A percentile compares a stretch with the other conserved stretches of the same genome.
Evolutionary conservation across 1,140 invertebrate genomes (phyloP).

Genomic region (Popillia japonica): DNA sequence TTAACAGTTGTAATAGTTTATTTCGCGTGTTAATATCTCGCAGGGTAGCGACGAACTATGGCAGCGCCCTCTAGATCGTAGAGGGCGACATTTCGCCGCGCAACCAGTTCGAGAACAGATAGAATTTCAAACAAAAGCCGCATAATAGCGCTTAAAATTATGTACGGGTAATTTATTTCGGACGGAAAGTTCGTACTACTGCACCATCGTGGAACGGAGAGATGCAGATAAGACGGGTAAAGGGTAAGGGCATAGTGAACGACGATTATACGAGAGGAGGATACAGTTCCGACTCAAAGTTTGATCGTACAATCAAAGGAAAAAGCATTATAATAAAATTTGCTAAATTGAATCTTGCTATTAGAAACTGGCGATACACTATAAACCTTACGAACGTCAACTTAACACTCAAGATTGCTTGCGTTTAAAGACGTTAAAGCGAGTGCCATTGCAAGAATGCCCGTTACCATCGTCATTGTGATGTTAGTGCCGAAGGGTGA

Average conservation of each 20-base stretch:
- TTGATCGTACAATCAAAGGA: too few relatives aligned
- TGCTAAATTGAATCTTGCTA: too few relatives aligned
- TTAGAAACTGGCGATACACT: too few relatives aligned
- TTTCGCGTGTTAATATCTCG: conserved; percentile 7
- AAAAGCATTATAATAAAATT: too few relatives aligned
- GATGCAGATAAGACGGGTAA: not conserved
- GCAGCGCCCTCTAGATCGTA: not conserved
- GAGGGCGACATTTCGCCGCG: not conserved
- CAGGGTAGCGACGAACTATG: not conserved
- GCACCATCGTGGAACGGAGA: not conserved
- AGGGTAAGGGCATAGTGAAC: too few relatives aligned
- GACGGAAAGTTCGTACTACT: not conserved
- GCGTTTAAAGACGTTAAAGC: too few relatives aligned
- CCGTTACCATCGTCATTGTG: too few relatives aligned
- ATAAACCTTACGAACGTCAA: too few relatives aligned
- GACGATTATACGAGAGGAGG: not conserved
- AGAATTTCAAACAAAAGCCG: conserved; percentile 19
- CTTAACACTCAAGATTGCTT: too few relatives aligned
- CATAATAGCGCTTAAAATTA: conserved; percentile 31
- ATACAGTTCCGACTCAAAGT: too few relatives aligned
- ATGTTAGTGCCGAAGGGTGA: too few relatives aligned
- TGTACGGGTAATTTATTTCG: conserved; percentile 36
- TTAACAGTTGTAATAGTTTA: conserved; percentile 30
- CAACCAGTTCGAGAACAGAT: not conserved
- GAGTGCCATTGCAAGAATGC: too few relatives aligned